These are phyloP conservation scores for Naso thynnoides DNA, from an alignment of 2,797 vertebrate genomes.

Conservation along the genomic window DNA sequence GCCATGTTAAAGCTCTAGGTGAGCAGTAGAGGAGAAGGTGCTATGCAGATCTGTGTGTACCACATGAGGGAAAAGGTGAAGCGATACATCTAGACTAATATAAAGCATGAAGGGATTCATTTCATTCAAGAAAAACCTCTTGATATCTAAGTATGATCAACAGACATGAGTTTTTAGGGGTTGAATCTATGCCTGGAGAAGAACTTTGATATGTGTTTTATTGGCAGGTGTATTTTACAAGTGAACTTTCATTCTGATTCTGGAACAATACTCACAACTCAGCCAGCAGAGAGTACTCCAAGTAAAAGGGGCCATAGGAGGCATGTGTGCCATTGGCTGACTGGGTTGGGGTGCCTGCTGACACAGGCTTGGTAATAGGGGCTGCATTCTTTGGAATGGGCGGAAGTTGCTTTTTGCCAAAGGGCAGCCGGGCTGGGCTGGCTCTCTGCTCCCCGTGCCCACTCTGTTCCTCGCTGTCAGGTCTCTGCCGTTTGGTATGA, in stretches of 20 bases:
- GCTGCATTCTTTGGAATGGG: slow-evolving; percentile 92
- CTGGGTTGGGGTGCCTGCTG: slow-evolving; percentile 85
- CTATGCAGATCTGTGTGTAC: too few species aligned
- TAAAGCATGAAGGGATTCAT: too few species aligned
- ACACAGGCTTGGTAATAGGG: slow-evolving; percentile 92
- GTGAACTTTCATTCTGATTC: not conserved
- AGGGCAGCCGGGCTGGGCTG: slow-evolving; percentile 89
- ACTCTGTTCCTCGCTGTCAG: slow-evolving; percentile 92
- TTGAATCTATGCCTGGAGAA: too few species aligned
- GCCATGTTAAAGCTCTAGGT: too few species aligned
- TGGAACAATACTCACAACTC: slow-evolving; percentile 91
- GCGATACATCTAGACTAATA: too few species aligned
- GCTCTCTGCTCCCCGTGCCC: slow-evolving; percentile 87
- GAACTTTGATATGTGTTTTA: not conserved
- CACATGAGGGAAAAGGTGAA: too few species aligned
- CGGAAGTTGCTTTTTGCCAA: slow-evolving; percentile 92
- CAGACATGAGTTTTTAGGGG: too few species aligned
- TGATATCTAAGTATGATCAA: too few species aligned
- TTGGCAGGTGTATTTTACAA: not conserved
- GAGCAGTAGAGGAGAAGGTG: too few species aligned
- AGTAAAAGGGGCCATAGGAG: slow-evolving; percentile 97
- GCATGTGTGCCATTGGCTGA: slow-evolving; percentile 96
- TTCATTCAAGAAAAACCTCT: too few species aligned
- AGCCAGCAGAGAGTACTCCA: slow-evolving; percentile 97
- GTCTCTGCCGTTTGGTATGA: slow-evolving; percentile 81